Percentiles rank a stretch among this genome's conserved stretches.
These are phyloP conservation scores for Poeciliopsis infans DNA, from an alignment of 2,797 vertebrate species.

Conservation along the genomic window DNA sequence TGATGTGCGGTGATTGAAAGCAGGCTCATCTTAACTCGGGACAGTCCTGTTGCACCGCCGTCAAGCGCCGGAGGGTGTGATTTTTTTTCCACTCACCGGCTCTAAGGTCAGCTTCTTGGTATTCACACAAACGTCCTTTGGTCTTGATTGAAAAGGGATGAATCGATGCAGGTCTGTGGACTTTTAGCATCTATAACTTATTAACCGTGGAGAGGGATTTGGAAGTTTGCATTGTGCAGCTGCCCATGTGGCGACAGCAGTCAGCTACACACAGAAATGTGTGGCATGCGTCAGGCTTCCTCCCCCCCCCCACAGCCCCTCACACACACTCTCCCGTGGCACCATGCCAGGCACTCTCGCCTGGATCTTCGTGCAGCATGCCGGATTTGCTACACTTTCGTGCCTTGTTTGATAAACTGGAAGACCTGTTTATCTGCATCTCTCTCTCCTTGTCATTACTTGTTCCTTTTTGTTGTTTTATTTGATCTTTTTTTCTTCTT, in stretches of 20 bases:
- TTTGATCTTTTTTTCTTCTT: not conserved
- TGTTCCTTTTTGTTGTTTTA: slow-evolving; percentile 1
- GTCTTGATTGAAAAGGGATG: slow-evolving; percentile 58
- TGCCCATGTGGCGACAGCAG: slow-evolving; percentile 83
- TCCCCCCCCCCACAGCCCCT: not conserved
- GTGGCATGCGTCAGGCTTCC: slow-evolving; percentile 75
- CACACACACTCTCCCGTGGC: slow-evolving; percentile 19
- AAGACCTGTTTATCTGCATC: slow-evolving; percentile 5
- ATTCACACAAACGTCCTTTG: slow-evolving; percentile 57
- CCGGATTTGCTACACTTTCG: slow-evolving; percentile 54
- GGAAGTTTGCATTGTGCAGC: slow-evolving; percentile 60
- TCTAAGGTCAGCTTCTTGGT: slow-evolving; percentile 62
- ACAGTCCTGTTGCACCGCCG: slow-evolving; percentile 63
- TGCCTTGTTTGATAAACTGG: slow-evolving; percentile 41
- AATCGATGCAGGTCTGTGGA: slow-evolving; percentile 47
- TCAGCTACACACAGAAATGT: slow-evolving; percentile 78
- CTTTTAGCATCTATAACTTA: slow-evolving; percentile 45
- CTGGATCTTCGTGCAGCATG: slow-evolving; percentile 44
- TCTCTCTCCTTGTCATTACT: slow-evolving; percentile 6
- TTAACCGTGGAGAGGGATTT: slow-evolving; percentile 56
- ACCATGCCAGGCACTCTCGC: slow-evolving; percentile 67
- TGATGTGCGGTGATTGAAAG: slow-evolving; percentile 78
- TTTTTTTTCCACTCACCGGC: slow-evolving; percentile 69
- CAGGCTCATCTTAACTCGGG: slow-evolving; percentile 74
- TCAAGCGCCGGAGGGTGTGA: slow-evolving; percentile 61